A percentile compares a stretch with the other conserved stretches of the same genome.
These are phyloP conservation scores for Drosophila ogumai DNA, from an alignment of 1,140 invertebrate genomes.

Conservation along the genomic window DNA sequence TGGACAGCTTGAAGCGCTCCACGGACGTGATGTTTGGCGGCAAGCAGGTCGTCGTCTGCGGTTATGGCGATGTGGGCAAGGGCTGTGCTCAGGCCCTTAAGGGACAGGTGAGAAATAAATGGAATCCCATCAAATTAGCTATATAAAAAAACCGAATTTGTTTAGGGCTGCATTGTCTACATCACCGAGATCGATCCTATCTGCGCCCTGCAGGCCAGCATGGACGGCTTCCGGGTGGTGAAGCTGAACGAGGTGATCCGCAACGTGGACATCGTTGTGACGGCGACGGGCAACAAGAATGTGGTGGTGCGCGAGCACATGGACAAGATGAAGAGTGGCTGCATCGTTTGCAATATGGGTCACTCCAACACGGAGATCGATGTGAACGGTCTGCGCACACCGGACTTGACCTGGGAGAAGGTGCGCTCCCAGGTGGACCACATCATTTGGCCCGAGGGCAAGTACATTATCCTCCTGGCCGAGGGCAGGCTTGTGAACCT, in stretches of 20 bases:
- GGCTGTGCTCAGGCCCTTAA: slow-evolving; percentile 98
- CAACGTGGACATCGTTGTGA: slow-evolving; percentile 97
- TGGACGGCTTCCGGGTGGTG: slow-evolving; percentile 98
- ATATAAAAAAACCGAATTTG: background rate
- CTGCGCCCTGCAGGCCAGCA: slow-evolving; percentile 98
- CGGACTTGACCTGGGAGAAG: slow-evolving; percentile 98
- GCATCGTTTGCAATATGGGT: slow-evolving; percentile 99
- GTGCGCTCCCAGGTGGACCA: slow-evolving; percentile 98
- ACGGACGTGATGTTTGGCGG: slow-evolving; percentile 98
- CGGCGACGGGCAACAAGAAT: slow-evolving; percentile 98
- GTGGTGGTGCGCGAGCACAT: slow-evolving; percentile 97
- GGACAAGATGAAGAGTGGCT: slow-evolving; percentile 98
- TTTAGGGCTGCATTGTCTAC: slow-evolving; percentile 94
- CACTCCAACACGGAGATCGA: slow-evolving; percentile 99
- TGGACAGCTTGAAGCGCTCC: slow-evolving; percentile 84
- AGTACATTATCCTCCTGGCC: slow-evolving; percentile 95
- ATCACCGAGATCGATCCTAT: slow-evolving; percentile 99
- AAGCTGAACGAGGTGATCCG: slow-evolving; percentile 93
- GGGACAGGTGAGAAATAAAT: slow-evolving; percentile 87
- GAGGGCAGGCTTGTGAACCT: slow-evolving; percentile 98
- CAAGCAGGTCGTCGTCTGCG: slow-evolving; percentile 98
- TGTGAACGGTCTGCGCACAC: slow-evolving; percentile 96
- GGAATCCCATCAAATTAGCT: accelerated
- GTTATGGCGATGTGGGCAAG: slow-evolving; percentile 99
- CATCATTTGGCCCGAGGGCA: slow-evolving; percentile 97